Percentiles rank a stretch among this genome's conserved stretches.
Conservation (phyloP, 2,113 vertebrate genomes). For the Cheirogaleus medius region DNA sequence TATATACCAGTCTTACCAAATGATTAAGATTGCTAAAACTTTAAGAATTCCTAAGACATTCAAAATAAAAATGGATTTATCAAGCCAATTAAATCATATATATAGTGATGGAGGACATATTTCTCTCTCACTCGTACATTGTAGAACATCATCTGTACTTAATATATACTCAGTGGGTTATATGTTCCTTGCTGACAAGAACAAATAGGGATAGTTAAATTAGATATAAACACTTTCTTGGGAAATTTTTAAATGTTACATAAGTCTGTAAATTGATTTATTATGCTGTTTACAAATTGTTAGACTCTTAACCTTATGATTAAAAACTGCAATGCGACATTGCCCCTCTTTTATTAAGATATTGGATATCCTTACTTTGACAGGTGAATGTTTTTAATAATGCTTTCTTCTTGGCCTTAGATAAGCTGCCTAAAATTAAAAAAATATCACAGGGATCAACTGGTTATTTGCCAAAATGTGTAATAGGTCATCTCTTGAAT, state of each 20-base stretch:
- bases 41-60: neutral
- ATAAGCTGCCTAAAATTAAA: conserved; percentile 13
- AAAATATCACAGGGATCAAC: neutral
- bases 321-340: neutral
- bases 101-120: neutral
- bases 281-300: neutral
- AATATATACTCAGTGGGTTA: neutral
- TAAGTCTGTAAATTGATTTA: neutral
- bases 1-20: neutral
- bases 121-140: neutral
- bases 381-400: neutral
- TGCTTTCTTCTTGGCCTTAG: neutral
- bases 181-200: neutral
- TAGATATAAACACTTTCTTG: neutral
- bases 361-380: neutral
- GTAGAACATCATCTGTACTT: neutral
- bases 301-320: neutral
- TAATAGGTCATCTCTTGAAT: neutral
- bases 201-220: neutral
- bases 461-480: conserved; percentile 31
- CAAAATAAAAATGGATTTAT: neutral
- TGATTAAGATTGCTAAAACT: neutral
- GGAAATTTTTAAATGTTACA: neutral
- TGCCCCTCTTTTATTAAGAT: neutral
- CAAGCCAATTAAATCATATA: neutral